Base-by-base conservation (phyloP, 2,113 vertebrate species). In the Rhea americana region DNA sequence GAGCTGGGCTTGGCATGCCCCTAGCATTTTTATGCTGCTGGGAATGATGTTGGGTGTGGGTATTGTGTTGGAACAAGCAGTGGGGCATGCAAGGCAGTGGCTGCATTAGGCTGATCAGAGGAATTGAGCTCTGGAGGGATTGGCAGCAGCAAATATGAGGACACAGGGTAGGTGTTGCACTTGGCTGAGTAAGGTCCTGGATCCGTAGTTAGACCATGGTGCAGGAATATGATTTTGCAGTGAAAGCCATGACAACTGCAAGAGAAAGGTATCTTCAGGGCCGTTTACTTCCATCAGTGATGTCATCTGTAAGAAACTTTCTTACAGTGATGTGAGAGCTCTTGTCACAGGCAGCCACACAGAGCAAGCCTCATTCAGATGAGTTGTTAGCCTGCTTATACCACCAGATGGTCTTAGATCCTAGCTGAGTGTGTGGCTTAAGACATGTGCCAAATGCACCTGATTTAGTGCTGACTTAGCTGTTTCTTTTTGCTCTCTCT, bases 191-290 rank as follows among this genome's bases (percentile, higher is more conserved):
- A 20, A 51, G 14, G 25, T 3, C 37, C 32, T 30, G 9, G 20
- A 15, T 45, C 66, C 7, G 22, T 78, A 24, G 5, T 70, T 70
- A 28, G 0, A 0, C 26, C 47, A 25, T 48, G 51, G 37, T 67
- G 32, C 35, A 20, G n/a, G 63, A 26, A 73, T 35, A 35, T 26
- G 19, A 18, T n/a, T 45, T 48, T 82, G 37, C 53, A 73, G 43
- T 4, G 9, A 62, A 43, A 73, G 41, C n/a, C 47, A 2, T 24
- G 67, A 11, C 15, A 70, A 9, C 35, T 19, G 5, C 12, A 73
- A 56, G 61, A 0, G 1, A 63, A 68, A 32, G 20, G 1, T 41
- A 5, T 43, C 51, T 76, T 72, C 39, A 71, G 20, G 11, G 6
- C 43, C 43, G 8, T 30, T 74, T 43, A 7, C 13, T 2, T 17